These are phyloP conservation scores for Spodoptera littoralis DNA, from an alignment of 2,888 invertebrate genomes.

Conservation along the genomic window DNA sequence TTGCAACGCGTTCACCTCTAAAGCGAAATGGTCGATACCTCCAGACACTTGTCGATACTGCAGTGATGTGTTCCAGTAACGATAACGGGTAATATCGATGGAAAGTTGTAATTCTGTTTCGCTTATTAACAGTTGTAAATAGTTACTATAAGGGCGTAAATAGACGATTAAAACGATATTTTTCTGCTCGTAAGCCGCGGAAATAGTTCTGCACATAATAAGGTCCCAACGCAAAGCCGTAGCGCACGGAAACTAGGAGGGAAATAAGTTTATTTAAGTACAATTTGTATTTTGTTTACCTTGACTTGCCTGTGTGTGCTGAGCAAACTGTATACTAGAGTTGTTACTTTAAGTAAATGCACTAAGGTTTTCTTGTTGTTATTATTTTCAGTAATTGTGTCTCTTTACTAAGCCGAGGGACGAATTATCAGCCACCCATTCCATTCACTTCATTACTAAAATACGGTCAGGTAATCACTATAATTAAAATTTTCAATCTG, in stretches of 20 bases:
- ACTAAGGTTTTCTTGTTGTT: constrained; percentile 10
- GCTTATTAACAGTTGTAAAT: constrained; percentile 56
- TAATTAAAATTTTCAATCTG: too few relatives aligned
- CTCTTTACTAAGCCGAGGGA: constrained; percentile 14
- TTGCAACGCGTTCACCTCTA: constrained; percentile 60
- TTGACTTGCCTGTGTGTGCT: constrained; percentile 7
- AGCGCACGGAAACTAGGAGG: constrained; percentile 41
- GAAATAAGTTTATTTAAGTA: constrained; percentile 35
- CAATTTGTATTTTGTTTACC: constrained; percentile 31
- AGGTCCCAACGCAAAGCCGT: constrained; percentile 51
- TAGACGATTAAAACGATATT: constrained; percentile 46
- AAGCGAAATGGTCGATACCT: constrained; percentile 57
- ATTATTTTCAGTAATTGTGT: constrained; percentile 33
- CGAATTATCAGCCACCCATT: constrained; percentile 20
- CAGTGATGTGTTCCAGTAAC: constrained; percentile 59
- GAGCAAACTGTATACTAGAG: constrained; percentile 1
- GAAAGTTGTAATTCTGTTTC: constrained; percentile 56
- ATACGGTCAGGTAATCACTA: constrained; percentile 4
- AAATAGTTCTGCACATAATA: constrained; percentile 36
- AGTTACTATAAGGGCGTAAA: constrained; percentile 13
- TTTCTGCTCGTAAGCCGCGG: constrained; percentile 43
- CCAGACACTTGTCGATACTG: constrained; percentile 58
- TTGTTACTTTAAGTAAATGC: constrained; percentile 9
- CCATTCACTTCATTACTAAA: constrained; percentile 14
- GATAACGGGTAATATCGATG: constrained; percentile 43